phyloP scores from a whole-genome alignment of 2,113 vertebrate genomes.

The Neogobius melanostomus region DNA sequence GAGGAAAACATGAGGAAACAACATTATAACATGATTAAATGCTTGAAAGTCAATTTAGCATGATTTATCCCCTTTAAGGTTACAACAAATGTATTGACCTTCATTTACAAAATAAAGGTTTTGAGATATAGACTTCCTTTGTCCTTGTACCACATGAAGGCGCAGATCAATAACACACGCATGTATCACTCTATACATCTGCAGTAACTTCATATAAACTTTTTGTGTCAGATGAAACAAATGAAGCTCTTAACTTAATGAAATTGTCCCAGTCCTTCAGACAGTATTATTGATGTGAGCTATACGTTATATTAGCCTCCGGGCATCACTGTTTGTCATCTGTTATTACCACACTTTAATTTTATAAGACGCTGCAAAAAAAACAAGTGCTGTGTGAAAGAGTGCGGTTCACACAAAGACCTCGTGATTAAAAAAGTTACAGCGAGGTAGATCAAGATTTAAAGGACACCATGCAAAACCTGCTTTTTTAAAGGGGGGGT shows the following conservation, averaged over 20 bases:
- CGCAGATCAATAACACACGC: neutral
- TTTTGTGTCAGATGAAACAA: slow-evolving; percentile 1
- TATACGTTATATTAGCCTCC: neutral
- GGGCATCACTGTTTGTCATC: slow-evolving; percentile 1
- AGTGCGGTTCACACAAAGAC: neutral
- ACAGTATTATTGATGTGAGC: neutral
- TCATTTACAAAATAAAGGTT: too few species aligned
- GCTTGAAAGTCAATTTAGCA: too few species aligned
- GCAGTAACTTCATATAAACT: neutral
- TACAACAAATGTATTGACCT: too few species aligned
- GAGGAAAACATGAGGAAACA: too few species aligned
- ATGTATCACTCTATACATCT: neutral
- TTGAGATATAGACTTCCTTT: neutral
- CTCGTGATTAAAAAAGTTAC: neutral
- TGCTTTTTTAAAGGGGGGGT: too few species aligned
- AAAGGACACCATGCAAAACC: too few species aligned
- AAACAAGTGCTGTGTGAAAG: neutral
- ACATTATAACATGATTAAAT: too few species aligned
- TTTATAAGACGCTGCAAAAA: neutral
- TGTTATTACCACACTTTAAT: neutral
- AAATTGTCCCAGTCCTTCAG: neutral
- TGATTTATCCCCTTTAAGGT: too few species aligned
- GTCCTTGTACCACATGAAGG: neutral
- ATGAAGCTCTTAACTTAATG: slow-evolving; percentile 9
- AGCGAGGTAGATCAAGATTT: too few species aligned